A percentile compares a stretch with the other conserved stretches of the same genome.
These are phyloP conservation scores for Thunnus albacares DNA, from an alignment of 2,797 vertebrate species.

Conservation along the genomic window DNA sequence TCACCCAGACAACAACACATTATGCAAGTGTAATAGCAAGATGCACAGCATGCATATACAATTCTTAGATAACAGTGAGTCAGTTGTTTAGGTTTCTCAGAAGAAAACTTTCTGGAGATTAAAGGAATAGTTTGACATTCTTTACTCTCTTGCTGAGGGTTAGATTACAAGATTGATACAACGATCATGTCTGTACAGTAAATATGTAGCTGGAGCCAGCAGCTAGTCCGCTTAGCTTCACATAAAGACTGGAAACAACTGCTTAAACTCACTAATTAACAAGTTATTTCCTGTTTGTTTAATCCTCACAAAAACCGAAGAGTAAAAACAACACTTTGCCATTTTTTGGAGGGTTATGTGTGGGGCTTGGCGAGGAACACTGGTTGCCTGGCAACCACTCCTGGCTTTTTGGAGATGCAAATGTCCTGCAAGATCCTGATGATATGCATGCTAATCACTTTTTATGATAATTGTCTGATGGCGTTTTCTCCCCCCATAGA, in stretches of 20 bases:
- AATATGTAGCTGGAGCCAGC: too few species aligned
- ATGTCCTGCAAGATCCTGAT: background rate
- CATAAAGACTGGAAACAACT: background rate
- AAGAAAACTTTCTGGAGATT: background rate
- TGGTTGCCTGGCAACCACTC: background rate
- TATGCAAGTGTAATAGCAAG: slow-evolving; percentile 13
- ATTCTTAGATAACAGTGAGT: background rate
- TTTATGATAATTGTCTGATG: slow-evolving; percentile 35
- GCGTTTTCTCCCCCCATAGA: slow-evolving; percentile 1
- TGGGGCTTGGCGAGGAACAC: background rate
- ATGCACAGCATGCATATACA: background rate
- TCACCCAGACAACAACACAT: slow-evolving; percentile 11
- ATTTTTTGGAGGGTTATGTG: background rate
- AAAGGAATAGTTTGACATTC: too few species aligned
- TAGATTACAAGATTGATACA: too few species aligned
- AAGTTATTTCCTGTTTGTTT: too few species aligned
- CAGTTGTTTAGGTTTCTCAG: background rate
- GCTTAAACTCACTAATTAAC: too few species aligned
- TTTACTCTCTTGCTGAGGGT: too few species aligned
- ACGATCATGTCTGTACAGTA: too few species aligned
- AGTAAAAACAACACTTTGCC: background rate
- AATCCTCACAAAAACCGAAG: too few species aligned
- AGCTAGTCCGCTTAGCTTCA: too few species aligned
- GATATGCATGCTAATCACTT: slow-evolving; percentile 32
- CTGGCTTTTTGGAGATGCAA: background rate